Conservation (phyloP, 2,797 vertebrate species). For the Hippopotamyrus pictus region DNA sequence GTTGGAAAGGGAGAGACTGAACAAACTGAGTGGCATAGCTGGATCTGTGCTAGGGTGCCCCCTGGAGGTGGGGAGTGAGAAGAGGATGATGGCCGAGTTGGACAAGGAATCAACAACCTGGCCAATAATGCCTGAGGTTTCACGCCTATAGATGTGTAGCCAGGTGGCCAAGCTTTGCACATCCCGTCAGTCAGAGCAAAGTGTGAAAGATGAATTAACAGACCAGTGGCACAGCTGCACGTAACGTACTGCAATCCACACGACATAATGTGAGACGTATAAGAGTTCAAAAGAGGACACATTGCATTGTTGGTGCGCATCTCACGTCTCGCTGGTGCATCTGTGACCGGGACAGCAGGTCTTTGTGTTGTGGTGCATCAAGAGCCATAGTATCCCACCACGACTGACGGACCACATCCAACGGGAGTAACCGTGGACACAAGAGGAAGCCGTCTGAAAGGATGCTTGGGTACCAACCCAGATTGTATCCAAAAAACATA, state of each 20-base stretch:
- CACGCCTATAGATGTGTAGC: not conserved
- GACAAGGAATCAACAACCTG: not conserved
- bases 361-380: too few species aligned
- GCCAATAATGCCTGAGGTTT: not conserved
- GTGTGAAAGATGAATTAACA: not conserved
- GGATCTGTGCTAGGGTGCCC: not conserved
- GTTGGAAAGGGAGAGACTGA: not conserved
- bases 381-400: too few species aligned
- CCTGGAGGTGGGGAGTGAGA: not conserved
- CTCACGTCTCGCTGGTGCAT: too few species aligned
- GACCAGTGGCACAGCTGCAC: not conserved
- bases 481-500: too few species aligned
- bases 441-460: too few species aligned
- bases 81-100: not conserved
- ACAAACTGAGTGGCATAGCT: not conserved
- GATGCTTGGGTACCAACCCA: too few species aligned
- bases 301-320: not conserved
- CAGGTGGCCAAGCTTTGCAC: not conserved
- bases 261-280: not conserved
- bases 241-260: not conserved
- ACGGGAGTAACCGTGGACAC: too few species aligned
- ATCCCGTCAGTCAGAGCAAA: not conserved
- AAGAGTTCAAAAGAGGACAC: not conserved
- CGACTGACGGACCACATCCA: too few species aligned
- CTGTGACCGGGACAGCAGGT: too few species aligned